Percentiles rank a stretch among this genome's conserved stretches.
These are phyloP conservation scores for Calidris pugnax DNA, from an alignment of 2,113 vertebrate species.

Conservation along the genomic window DNA sequence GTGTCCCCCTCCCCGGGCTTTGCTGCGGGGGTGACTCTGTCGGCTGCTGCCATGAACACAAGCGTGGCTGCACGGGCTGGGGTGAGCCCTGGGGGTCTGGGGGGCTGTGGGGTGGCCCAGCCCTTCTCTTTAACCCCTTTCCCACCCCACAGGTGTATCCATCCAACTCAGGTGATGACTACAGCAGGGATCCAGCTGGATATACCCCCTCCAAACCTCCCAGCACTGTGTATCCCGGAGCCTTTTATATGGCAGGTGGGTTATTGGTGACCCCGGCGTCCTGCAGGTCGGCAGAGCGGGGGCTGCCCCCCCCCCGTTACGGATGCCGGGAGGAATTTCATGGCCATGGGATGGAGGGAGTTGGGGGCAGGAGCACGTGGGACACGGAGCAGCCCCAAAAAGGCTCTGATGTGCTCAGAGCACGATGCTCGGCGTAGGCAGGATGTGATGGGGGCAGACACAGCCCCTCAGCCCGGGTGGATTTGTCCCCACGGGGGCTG, in stretches of 20 bases:
- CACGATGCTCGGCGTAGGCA: background rate
- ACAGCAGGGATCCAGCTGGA: constrained; percentile 84
- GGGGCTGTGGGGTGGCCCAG: background rate
- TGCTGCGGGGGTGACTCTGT: background rate
- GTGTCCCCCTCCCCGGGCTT: background rate
- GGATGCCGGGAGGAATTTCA: accelerated
- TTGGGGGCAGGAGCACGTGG: accelerated
- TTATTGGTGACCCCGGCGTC: accelerated
- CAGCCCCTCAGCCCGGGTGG: background rate
- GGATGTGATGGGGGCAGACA: accelerated
- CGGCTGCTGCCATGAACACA: accelerated
- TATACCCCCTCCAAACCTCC: constrained; percentile 86
- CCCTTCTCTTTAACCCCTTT: background rate
- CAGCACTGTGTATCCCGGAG: constrained; percentile 86
- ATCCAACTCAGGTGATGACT: constrained; percentile 93
- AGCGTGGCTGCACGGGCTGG: background rate
- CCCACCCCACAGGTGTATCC: constrained; percentile 87
- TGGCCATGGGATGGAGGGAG: background rate
- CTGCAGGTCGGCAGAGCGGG: background rate
- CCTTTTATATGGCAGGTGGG: constrained; percentile 95
- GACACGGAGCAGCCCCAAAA: background rate
- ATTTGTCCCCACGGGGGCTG: accelerated
- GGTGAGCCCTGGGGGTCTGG: background rate
- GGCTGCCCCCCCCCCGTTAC: accelerated
- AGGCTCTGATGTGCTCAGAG: accelerated